Conservation (phyloP, 1,140 invertebrate species). For the Yoshiicerus persimilis region DNA sequence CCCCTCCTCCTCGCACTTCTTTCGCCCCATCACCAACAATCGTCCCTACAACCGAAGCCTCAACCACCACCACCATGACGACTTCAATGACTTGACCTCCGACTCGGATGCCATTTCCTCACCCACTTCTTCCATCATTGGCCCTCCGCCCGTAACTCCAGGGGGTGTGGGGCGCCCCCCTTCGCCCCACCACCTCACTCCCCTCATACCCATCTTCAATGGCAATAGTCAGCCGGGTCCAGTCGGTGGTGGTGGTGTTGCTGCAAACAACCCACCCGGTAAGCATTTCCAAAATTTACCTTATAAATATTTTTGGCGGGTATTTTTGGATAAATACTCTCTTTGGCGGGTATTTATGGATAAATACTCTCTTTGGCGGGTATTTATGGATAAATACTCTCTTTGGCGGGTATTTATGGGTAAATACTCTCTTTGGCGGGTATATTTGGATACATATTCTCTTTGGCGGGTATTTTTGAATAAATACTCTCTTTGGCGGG, state of each 20-base stretch:
- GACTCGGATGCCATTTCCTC: conserved; percentile 48
- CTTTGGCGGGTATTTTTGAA: too few relatives aligned
- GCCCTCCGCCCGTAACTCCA: conserved; percentile 39
- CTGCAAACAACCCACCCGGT: conserved; percentile 41
- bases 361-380: background rate
- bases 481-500: background rate
- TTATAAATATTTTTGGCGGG: background rate
- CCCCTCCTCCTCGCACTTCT: conserved; percentile 37
- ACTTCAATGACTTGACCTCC: conserved; percentile 45
- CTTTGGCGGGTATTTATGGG: too few relatives aligned
- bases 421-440: too few relatives aligned
- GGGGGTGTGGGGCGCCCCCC: conserved; percentile 40
- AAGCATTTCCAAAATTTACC: background rate
- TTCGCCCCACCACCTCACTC: conserved; percentile 44
- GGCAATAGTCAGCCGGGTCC: conserved; percentile 37
- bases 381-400: too few relatives aligned
- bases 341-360: too few relatives aligned
- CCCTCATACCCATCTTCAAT: conserved; percentile 38
- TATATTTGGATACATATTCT: too few relatives aligned
- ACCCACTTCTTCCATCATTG: conserved; percentile 47
- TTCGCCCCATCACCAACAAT: conserved; percentile 38
- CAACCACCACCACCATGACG: conserved; percentile 36
- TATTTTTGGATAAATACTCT: too few relatives aligned
- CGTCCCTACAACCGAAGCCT: conserved; percentile 27
- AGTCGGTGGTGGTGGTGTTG: background rate